Evolutionary conservation across 23 tunicate species (phyloP).

Genomic region (Halocynthia aurantium): DNA sequence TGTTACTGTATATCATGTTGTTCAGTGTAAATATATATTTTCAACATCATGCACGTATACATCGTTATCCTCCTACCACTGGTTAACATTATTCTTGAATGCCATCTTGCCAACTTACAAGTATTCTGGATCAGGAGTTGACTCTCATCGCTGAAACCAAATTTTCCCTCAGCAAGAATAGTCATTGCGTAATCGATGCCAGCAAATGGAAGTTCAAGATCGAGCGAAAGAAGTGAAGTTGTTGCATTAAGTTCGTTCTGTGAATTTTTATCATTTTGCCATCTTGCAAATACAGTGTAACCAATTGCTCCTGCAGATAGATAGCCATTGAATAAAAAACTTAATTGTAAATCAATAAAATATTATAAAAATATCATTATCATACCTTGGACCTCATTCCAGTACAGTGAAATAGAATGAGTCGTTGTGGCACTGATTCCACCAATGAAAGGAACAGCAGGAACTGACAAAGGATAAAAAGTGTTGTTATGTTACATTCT

Average conservation of each 20-base stretch:
- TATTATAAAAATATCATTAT: background rate
- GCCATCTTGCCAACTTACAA: no score
- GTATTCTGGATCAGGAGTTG: background rate
- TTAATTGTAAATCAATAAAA: no score
- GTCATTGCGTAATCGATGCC: conserved; percentile 13
- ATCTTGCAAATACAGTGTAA: background rate
- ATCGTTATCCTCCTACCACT: no score
- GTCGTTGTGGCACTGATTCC: conserved; percentile 17
- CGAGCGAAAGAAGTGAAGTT: background rate
- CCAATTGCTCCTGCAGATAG: conserved; percentile 11
- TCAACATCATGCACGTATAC: no score
- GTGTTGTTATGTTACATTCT: background rate
- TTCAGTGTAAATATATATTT: no score
- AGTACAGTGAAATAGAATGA: conserved; percentile 10
- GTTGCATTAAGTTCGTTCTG: conserved; percentile 1
- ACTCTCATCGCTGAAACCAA: background rate
- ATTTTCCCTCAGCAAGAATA: conserved; percentile 14
- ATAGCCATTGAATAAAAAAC: background rate
- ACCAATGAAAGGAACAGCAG: conserved; percentile 22
- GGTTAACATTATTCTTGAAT: no score
- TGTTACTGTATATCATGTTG: no score
- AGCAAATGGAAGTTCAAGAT: conserved; percentile 6
- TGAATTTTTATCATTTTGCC: background rate
- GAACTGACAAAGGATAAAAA: conserved; percentile 39
- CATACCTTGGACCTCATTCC: conserved; percentile 47